Evolutionary conservation across 2,113 vertebrate genomes (phyloP), one percentile per base, ranked within the genome.

Genomic region (Nerophis lumbriciformis): DNA sequence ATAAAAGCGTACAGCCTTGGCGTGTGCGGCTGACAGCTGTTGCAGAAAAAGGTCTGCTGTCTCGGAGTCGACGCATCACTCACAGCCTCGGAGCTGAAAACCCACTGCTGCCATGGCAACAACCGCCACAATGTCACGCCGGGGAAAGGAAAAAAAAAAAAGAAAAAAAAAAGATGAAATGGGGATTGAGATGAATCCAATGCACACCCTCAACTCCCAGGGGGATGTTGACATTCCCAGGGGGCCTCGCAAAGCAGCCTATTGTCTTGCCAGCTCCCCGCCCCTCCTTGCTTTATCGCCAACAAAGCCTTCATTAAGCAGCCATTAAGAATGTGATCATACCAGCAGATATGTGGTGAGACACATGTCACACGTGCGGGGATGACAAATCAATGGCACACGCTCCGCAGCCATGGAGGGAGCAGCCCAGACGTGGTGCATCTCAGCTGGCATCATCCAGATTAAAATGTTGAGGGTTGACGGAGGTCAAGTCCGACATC

Each of bases 271-370:
- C 79, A 71, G 66, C 50, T 44, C 57, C 54, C 66, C 51, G 37
- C 61, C 68, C 65, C 68, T 55, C 61, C 68, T 36, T 53, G 52
- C 70, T 77, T 77, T 82, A 83, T 83, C 75, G 49, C 75, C 76
- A 81, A 83, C 90, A 89, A 89, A 88, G 76, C 88, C 85, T 86
- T 89, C 86, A 89, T 89, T 89, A 90, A 51, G 58, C 55, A 82
- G 66, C 83, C 84, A 88, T 91, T 91, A 87, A 80, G 72, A 72
- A 79, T 67, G 82, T 83, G 86, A 84, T 91, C 88, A 87, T 83
- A 89, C 87, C 87, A 85, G 81, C 65, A 73, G 77, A 80, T 84
- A 59, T 77, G 53, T 51, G 56, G 47, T 61, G 61, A 56, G 39
- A 49, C 49, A 49, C 55, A 63, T 59, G 68, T 58, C 67, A 65